A percentile compares a stretch with the other conserved stretches of the same genome.
These are phyloP conservation scores for Rousettus leschenaultii DNA, from an alignment of 2,113 vertebrate genomes.

Conservation along the genomic window DNA sequence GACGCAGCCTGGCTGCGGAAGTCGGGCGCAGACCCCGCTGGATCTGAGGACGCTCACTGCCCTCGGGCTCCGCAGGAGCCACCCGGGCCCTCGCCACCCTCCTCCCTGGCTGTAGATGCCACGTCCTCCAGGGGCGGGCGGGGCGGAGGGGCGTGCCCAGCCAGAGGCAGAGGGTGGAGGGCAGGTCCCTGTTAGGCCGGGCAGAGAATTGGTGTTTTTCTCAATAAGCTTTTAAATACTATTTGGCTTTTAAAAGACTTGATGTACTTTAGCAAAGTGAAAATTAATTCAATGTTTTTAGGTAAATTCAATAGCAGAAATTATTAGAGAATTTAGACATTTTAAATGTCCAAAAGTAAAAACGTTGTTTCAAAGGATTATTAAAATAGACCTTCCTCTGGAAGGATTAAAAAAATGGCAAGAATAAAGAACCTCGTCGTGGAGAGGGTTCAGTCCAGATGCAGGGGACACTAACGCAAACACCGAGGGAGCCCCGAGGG, in stretches of 20 bases:
- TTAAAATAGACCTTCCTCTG: background rate
- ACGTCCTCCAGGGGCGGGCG: no score
- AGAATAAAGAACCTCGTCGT: background rate
- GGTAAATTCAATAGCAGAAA: background rate
- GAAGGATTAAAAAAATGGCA: background rate
- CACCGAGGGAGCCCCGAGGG: rapidly evolving
- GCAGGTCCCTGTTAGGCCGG: background rate
- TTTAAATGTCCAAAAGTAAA: background rate
- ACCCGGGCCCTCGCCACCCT: no score
- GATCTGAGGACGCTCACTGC: no score
- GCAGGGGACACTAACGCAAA: background rate
- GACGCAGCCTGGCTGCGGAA: no score
- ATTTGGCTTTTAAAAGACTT: background rate
- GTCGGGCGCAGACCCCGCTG: no score
- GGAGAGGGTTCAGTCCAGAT: background rate
- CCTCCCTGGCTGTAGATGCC: no score
- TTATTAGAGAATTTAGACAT: background rate
- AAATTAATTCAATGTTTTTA: background rate
- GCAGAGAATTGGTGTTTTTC: background rate
- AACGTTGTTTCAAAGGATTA: background rate
- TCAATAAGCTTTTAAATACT: background rate
- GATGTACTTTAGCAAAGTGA: background rate
- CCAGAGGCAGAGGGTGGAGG: background rate
- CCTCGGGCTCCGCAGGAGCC: no score
- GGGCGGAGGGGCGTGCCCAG: no score